These are phyloP conservation scores for pig (Sus scrofa) DNA, from an alignment of 2,113 vertebrate species.

Conservation along the genomic window DNA sequence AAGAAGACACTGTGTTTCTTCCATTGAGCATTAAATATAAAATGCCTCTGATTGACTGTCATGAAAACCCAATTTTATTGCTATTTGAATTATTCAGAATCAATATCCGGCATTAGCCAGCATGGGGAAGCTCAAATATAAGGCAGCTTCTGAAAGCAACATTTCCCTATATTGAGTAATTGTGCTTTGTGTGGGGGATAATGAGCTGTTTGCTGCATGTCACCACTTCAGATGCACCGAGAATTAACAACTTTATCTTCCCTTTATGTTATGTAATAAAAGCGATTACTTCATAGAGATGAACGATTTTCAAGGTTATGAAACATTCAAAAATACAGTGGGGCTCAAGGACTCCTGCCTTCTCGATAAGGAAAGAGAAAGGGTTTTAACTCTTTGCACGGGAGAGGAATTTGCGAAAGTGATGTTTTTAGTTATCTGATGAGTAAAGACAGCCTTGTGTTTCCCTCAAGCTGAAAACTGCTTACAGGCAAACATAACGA, in stretches of 20 bases:
- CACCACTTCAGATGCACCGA: conserved; percentile 66
- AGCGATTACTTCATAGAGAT: conserved; percentile 56
- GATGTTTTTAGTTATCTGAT: conserved; percentile 14
- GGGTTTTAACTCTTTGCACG: not conserved
- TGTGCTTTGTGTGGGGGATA: conserved; percentile 80
- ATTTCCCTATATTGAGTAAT: conserved; percentile 76
- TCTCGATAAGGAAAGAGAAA: not conserved
- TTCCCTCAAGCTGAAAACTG: conserved; percentile 17
- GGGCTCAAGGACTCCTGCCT: not conserved
- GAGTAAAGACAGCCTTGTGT: conserved; percentile 14
- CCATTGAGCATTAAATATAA: conserved; percentile 89
- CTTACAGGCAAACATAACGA: not conserved
- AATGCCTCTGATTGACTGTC: conserved; percentile 88
- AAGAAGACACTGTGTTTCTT: conserved; percentile 87
- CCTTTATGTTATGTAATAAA: conserved; percentile 72
- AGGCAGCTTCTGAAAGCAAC: conserved; percentile 68
- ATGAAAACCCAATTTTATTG: conserved; percentile 89
- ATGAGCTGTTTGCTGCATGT: conserved; percentile 74
- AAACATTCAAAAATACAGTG: not conserved
- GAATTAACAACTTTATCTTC: conserved; percentile 78
- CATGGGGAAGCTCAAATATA: conserved; percentile 75
- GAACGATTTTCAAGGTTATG: conserved; percentile 51
- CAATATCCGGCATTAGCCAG: conserved; percentile 86
- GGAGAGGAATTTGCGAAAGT: conserved; percentile 50
- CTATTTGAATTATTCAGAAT: conserved; percentile 91